Conservation (phyloP, 2,797 vertebrate species). For the Amphiprion clarkii region DNA sequence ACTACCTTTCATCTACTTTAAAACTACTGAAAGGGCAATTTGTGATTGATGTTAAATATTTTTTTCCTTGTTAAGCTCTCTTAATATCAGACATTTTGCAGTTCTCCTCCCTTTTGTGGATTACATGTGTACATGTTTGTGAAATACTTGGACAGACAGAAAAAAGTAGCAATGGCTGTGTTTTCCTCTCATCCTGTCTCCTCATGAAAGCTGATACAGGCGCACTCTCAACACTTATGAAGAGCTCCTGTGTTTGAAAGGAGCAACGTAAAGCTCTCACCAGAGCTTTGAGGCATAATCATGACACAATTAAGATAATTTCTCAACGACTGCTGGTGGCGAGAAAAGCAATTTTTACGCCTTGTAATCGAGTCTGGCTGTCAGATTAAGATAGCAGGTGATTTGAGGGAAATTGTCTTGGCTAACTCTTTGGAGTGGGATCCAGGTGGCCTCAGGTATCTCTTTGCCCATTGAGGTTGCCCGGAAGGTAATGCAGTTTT, state of each 20-base stretch:
- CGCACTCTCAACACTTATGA: conserved; percentile 56
- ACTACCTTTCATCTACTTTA: neutral
- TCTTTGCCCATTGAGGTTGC: conserved; percentile 74
- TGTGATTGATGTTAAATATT: neutral
- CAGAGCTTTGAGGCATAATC: conserved; percentile 89
- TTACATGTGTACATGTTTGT: conserved; percentile 38
- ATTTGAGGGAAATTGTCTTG: conserved; percentile 89
- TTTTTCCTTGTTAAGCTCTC: neutral
- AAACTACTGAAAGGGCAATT: conserved; percentile 1
- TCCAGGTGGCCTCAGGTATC: conserved; percentile 87
- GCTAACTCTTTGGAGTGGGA: conserved; percentile 84
- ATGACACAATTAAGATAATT: conserved; percentile 92
- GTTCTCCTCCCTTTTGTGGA: conserved; percentile 20
- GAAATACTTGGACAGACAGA: conserved; percentile 32
- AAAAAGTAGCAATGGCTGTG: conserved; percentile 49
- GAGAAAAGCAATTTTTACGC: conserved; percentile 89
- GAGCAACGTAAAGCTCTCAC: conserved; percentile 76
- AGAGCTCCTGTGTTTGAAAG: conserved; percentile 70
- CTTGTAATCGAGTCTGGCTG: conserved; percentile 89
- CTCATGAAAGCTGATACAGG: conserved; percentile 55
- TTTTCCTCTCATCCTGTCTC: conserved; percentile 55
- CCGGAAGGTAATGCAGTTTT: conserved; percentile 78
- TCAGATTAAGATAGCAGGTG: conserved; percentile 91
- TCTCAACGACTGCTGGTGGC: conserved; percentile 87
- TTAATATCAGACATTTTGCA: neutral